Evolutionary conservation across 2,113 vertebrate species (phyloP).

Genomic region (Megaceryle maxima): DNA sequence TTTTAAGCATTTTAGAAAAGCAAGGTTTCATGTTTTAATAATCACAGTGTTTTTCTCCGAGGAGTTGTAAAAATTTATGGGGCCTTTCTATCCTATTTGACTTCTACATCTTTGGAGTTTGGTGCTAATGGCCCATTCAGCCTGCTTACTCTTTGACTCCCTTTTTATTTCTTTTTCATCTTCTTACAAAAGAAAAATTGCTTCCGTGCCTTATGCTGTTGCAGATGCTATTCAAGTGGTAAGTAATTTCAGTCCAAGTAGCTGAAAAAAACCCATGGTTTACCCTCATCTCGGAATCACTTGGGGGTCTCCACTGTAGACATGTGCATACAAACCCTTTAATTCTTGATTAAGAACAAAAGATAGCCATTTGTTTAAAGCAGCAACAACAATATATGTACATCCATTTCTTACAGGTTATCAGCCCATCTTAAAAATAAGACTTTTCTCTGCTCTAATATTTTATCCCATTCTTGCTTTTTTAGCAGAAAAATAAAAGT

Average conservation of each 20-base stretch:
- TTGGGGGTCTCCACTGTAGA: not conserved
- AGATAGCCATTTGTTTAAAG: not conserved
- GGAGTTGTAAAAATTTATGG: conserved; percentile 74
- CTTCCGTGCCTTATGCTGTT: not conserved
- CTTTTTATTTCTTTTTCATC: conserved; percentile 62
- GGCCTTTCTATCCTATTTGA: conserved; percentile 71
- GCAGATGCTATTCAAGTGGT: conserved; percentile 45
- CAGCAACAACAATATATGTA: not conserved
- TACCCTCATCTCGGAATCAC: not conserved
- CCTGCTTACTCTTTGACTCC: conserved; percentile 39
- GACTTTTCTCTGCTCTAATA: not conserved
- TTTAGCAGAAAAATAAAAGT: not conserved
- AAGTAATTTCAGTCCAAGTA: conserved; percentile 19
- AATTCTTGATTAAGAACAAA: conserved; percentile 32
- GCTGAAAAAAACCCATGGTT: not conserved
- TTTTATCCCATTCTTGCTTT: not conserved
- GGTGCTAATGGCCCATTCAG: conserved; percentile 66
- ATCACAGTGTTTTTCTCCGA: conserved; percentile 61
- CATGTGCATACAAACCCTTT: not conserved
- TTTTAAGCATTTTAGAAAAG: conserved; percentile 70
- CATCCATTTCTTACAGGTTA: not conserved
- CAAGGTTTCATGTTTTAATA: conserved; percentile 73
- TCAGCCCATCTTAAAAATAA: fast-evolving
- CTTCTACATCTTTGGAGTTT: conserved; percentile 66
- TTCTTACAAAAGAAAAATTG: conserved; percentile 56